Base-by-base conservation (phyloP, 2,797 vertebrate species). In the Sternarchorhynchus goeldii region DNA sequence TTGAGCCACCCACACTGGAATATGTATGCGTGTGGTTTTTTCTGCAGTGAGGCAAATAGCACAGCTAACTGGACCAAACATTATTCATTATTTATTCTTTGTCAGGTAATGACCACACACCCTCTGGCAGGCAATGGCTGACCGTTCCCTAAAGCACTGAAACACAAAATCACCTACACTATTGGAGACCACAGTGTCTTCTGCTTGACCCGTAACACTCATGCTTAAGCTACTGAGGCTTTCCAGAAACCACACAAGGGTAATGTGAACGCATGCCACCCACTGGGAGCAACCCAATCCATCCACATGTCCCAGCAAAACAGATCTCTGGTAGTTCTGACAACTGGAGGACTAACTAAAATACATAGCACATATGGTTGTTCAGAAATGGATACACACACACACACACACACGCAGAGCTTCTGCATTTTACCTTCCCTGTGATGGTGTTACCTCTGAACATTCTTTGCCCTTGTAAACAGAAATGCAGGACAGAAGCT, bases 401-500 rank as follows among this genome's bases (percentile, higher is more conserved):
- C 41, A 41, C 17, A 31, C 58, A 59, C 20, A 25, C 39, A 41
- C 39, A 41, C 36, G 5, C 21, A 50, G 14, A 14, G 2, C 6
- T 34, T 21, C 16, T n/a, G 17, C 50, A 63, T 16, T 31, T 73
- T 45, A 75, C 45, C 59, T 63, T 18, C 4, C 59, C 72, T 50
- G 25, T 21, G 20, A 29, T 67, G 39, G 21, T 41, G 64, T 67
- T 67, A 67, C 36, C 21, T 68, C 21, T 68, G 32, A 56, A 57
- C 20, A 16, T 34, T 41, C 32, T 55, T 36, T 39, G 55, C 66
- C 41, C 29, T 32, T 34, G 63, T 36, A 29, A 41, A 56, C 1
- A 66, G 25, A 78, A 50, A 50, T 45, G 12, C 41, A 45, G 41
- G 41, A 34, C 21, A 70, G 62, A 64, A 36, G 60, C 45, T 53